Percentiles rank a stretch among this genome's conserved stretches.
Evolutionary conservation across 2,888 invertebrate species (phyloP).

Genomic region (Drosophila paramelanica): DNA sequence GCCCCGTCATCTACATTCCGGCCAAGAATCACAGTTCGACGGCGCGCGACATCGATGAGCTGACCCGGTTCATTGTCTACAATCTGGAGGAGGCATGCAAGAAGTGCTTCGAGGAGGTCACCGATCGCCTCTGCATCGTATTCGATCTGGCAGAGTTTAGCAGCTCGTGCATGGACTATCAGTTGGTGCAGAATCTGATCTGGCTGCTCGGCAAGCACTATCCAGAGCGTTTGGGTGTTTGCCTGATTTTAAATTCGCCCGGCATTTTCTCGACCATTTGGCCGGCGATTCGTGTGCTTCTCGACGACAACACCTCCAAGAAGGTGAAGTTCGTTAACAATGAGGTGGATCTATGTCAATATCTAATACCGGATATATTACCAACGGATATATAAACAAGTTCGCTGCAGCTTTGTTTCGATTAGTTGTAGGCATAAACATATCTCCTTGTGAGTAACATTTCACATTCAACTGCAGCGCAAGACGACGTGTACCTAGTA

Average conservation of each 20-base stretch:
- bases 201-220: conserved; percentile 92
- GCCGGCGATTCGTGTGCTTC: conserved; percentile 91
- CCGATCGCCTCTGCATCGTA: conserved; percentile 92
- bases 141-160: conserved; percentile 91
- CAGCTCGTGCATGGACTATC: conserved; percentile 92
- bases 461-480: conserved; percentile 43
- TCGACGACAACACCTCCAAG: conserved; percentile 91
- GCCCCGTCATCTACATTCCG: conserved; percentile 92
- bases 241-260: conserved; percentile 91
- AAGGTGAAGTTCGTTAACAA: conserved; percentile 90
- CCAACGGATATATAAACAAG: conserved; percentile 88
- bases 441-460: conserved; percentile 56
- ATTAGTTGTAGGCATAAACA: conserved; percentile 63
- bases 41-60: conserved; percentile 90
- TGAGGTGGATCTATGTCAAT: conserved; percentile 90
- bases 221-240: conserved; percentile 91
- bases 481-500: conserved; percentile 59
- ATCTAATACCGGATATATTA: conserved; percentile 91
- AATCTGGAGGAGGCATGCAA: conserved; percentile 90
- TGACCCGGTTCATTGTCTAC: conserved; percentile 91
- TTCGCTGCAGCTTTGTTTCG: conserved; percentile 20
- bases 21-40: conserved; percentile 90
- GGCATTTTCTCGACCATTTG: conserved; percentile 91
- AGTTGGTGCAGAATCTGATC: conserved; percentile 91
- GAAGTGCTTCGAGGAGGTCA: conserved; percentile 91